Percentiles rank a stretch among this genome's conserved stretches.
Conservation (phyloP, 1,140 invertebrate genomes). For the Batillaria attramentaria region DNA sequence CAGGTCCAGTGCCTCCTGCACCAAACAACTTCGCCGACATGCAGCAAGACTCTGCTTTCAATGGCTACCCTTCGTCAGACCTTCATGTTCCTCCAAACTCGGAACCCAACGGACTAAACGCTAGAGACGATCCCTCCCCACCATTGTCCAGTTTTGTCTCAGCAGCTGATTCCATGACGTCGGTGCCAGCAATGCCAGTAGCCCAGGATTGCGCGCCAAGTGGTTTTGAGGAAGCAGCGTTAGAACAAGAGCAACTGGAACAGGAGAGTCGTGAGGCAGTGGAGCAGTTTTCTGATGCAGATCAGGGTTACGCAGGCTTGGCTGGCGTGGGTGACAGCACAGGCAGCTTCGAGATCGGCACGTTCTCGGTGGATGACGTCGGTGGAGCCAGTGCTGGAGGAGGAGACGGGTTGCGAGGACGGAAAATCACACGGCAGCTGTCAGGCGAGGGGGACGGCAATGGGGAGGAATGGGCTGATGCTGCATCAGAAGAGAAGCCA, state of each 20-base stretch:
- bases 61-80: too few species aligned
- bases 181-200: too few species aligned
- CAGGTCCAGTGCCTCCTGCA: too few species aligned
- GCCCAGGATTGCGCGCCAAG: too few species aligned
- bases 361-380: slow-evolving; percentile 23
- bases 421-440: slow-evolving; percentile 24
- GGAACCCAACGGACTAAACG: too few species aligned
- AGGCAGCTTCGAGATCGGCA: slow-evolving; percentile 23
- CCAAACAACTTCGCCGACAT: too few species aligned
- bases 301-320: background rate
- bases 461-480: too few species aligned
- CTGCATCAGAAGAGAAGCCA: too few species aligned
- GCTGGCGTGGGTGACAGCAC: background rate
- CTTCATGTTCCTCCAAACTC: too few species aligned
- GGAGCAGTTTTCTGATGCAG: too few species aligned
- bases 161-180: background rate
- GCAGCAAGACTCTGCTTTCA: too few species aligned
- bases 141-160: background rate
- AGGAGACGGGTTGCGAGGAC: background rate
- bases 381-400: background rate
- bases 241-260: slow-evolving; percentile 13
- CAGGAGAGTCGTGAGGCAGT: background rate
- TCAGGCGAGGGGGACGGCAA: background rate
- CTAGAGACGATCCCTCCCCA: too few species aligned
- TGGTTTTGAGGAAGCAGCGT: slow-evolving; percentile 11